Base-by-base conservation (phyloP, 1,140 invertebrate genomes). In the Mercenaria mercenaria region DNA sequence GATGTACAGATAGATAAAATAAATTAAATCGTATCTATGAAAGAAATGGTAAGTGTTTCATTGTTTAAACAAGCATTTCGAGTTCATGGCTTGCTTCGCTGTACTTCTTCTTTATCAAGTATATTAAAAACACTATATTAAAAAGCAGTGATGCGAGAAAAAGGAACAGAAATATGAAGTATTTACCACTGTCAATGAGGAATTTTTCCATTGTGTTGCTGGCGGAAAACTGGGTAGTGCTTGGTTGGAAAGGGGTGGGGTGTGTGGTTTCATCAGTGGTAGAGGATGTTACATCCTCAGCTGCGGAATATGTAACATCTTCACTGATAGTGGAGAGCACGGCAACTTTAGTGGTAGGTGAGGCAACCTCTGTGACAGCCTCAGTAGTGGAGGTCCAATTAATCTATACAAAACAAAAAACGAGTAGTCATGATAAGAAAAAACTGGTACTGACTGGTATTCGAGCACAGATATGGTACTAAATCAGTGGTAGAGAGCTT, bases 131-230 rank as follows among this genome's bases (percentile, higher is more conserved):
- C 43, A 47, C 43, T 47, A 47, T 18, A 47, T 47, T 47, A 47
- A 47, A 47, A 47, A 47, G 43, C 43, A 47, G 43, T 18, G 43
- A 47, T 47, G 43, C 43, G 18, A 61, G 56, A 61, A 61, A 61
- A 61, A 61, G 56, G 56, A 61, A 61, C 4, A 61, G 56, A 61
- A 47, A 47, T 47, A 47, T 47, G 8, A 47, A 47, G 43, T 47
- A 47, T 61, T 61, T 61, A 61, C 56, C 56, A 61, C 56, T 61
- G 26, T 61, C 56, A 61, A 26, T 61, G 56, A 61, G 56, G 56
- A 23, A 61, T 26, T n/a, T 61, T 61, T 20, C 56, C 18, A 6
- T 61, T 61, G 56, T 61, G 56, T 61, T 61, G 56, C 56, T 61
- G 23, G 56, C 23, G 56, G 56, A 61, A 61, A 61, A 61, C 56